Conservation (phyloP, 1,140 invertebrate genomes). For the Bombus fervidus region DNA sequence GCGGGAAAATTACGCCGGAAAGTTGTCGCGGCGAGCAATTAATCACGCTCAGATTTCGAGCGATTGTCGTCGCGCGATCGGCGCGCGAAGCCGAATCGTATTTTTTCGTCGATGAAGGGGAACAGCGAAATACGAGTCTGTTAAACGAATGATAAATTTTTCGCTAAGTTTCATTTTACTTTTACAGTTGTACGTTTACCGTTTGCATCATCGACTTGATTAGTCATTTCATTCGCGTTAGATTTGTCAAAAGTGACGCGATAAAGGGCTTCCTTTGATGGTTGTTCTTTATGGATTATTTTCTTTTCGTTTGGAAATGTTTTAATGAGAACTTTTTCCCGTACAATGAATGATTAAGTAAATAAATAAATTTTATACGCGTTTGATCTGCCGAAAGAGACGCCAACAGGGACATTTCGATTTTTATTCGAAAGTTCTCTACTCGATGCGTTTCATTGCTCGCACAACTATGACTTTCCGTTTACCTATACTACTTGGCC, state of each 20-base stretch:
- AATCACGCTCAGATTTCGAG: constrained; percentile 30
- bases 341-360: no score
- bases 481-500: background rate
- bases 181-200: background rate
- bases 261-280: background rate
- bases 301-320: background rate
- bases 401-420: background rate
- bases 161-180: background rate
- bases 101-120: background rate
- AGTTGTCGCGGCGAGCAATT: background rate
- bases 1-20: constrained; percentile 5
- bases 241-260: no score
- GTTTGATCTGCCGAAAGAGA: background rate
- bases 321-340: no score
- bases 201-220: background rate
- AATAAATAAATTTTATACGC: background rate
- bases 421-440: background rate
- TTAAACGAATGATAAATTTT: constrained; percentile 20
- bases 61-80: background rate
- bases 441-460: background rate
- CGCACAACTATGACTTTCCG: background rate
- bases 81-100: background rate
- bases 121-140: background rate
- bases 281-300: background rate
- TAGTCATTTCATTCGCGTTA: no score